Evolutionary conservation across 2,113 vertebrate species (phyloP).

Genomic region (Miniopterus natalensis): DNA sequence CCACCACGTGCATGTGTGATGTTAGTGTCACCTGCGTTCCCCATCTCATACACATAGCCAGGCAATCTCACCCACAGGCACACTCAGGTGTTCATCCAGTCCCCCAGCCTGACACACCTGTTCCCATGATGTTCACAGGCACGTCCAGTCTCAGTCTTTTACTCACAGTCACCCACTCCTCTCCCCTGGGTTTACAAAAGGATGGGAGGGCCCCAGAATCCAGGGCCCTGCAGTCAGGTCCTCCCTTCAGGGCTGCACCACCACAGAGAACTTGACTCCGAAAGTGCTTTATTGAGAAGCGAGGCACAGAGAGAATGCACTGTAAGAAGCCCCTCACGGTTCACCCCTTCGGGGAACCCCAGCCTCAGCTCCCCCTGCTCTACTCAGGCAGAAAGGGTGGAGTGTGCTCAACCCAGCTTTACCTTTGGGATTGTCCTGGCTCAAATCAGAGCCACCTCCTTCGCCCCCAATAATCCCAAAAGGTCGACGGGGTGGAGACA

Average conservation of each 20-base stretch:
- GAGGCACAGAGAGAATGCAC: neutral
- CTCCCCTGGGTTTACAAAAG: neutral
- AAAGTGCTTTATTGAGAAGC: slow-evolving; percentile 54
- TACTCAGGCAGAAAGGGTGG: neutral
- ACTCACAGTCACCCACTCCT: neutral
- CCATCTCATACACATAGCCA: neutral
- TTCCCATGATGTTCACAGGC: neutral
- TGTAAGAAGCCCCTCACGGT: neutral
- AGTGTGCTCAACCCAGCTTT: neutral
- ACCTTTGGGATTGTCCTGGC: neutral
- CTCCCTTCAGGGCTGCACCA: neutral
- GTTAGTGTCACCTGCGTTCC: neutral
- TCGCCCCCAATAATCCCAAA: neutral
- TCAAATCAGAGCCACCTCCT: neutral
- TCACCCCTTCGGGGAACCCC: neutral
- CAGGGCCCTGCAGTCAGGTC: neutral
- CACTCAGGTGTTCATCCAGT: neutral
- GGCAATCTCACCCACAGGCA: neutral
- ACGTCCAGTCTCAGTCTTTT: neutral
- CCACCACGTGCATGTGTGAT: neutral
- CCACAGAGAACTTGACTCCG: neutral
- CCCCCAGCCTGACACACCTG: neutral
- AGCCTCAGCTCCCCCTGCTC: neutral
- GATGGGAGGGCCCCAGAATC: neutral
- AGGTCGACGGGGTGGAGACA: neutral